Base-by-base conservation (phyloP, 2,113 vertebrate species). In the Syrrhaptes paradoxus region DNA sequence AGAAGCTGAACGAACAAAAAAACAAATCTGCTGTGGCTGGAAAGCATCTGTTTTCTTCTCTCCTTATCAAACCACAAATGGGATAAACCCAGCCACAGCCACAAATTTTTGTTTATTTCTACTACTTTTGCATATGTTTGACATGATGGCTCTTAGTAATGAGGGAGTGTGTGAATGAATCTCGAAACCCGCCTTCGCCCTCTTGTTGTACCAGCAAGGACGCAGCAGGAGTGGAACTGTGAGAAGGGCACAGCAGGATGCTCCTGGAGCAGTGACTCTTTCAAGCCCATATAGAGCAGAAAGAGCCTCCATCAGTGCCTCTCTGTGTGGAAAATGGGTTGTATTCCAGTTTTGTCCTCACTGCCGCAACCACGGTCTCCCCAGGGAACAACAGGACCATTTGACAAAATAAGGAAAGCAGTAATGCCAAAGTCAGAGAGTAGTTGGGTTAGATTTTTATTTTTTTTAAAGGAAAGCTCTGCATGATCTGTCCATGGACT, bases 51-150 rank as follows among this genome's bases (percentile, higher is more conserved):
- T 80, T 96, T 90, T 59, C 43, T 84, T 91, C 93, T 76, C 55
- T 77, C 51, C 62, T 72, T 93, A 81, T 71, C 75, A 85, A 93
- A 88, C 68, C 87, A 66, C 81, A 86, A 88, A 65, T 71, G 76
- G 95, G 95, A 96, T 94, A 97, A 93, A 80, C 82, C 93, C 88
- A 91, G 55, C 25, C 63, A 85, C 51, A 76, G 51, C 34, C 68
- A 43, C 72, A 41, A 41, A 13, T 13, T 79, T 83, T 49, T 92
- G 51, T 81, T 93, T 76, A 57, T 88, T 96, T 93, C 66, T 57
- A 41, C 61, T 66, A 43, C 71, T 89, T 94, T 89, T 43, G 16
- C 28, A 54, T 67, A 76, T 36, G 17, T 75, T 77, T 90, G 67
- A 57, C 26, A 31, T 4, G 6, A 25, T 65, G 76, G 38, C 34